Evolutionary conservation across 2,113 vertebrate genomes (phyloP).

Genomic region (Tonatia bakeri): DNA sequence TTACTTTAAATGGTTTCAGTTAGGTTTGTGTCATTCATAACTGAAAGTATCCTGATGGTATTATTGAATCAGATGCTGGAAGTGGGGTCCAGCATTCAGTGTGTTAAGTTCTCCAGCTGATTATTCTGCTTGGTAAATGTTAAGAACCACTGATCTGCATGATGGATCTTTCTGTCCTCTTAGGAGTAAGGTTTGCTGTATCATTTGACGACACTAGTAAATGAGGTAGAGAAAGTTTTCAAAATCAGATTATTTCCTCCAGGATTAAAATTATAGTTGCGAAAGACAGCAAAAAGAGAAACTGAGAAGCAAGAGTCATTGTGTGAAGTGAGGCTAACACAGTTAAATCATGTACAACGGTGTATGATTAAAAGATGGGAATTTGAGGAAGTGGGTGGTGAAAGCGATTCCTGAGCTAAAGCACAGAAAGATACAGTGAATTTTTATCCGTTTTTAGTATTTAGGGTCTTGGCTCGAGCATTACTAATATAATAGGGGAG

Average conservation of each 20-base stretch:
- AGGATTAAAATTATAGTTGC: background rate
- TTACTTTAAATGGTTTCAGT: background rate
- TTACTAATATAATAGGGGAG: background rate
- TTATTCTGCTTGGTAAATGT: background rate
- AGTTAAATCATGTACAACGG: background rate
- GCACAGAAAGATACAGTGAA: background rate
- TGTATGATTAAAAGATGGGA: background rate
- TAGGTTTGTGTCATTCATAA: background rate
- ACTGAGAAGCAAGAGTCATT: background rate
- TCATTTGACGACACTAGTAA: background rate
- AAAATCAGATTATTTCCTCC: background rate
- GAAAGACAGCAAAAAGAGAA: slow-evolving; percentile 8
- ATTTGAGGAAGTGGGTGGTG: background rate
- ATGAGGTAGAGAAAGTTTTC: background rate
- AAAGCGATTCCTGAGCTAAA: slow-evolving; percentile 1
- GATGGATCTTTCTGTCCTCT: background rate
- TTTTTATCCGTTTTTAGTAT: slow-evolving; percentile 2
- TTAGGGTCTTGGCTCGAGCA: background rate
- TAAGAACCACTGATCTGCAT: background rate
- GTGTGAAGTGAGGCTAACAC: background rate
- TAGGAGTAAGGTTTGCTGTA: background rate
- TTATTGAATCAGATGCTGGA: background rate
- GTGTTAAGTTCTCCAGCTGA: background rate
- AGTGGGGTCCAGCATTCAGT: background rate
- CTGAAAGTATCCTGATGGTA: background rate